Base-by-base conservation (phyloP, 2,113 vertebrate genomes). In the Vulpes lagopus region DNA sequence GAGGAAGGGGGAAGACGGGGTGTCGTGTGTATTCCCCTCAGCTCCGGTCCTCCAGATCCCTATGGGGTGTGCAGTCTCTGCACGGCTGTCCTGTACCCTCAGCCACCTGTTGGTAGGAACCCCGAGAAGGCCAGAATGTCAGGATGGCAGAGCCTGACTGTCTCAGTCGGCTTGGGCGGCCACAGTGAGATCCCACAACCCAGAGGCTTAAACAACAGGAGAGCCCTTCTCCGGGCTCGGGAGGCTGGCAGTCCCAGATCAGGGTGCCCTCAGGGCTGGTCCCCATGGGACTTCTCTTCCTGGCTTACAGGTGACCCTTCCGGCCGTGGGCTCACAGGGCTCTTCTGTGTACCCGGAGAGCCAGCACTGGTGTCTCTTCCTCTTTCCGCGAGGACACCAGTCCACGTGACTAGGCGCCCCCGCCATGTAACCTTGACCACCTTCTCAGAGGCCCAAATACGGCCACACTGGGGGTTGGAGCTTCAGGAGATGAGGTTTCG, bases 31-130 rank as follows among this genome's bases (percentile, higher is more conserved):
- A 30, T 15, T 49, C 73, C 3, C 57, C 6, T 30, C 62, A 11
- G 3, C 14, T 80, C 51, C 23, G 14, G 1, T 76, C 11, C 22
- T 23, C 5, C 15, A 7, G 69, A 59, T 16, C 38, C 3, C 60
- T 27, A 69, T 0, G 51, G 16, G 3, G 38, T 3, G 12, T 8
- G 51, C 1, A 0, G 25, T 2, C 5, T 22, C 25, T 8, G 51
- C 69, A 5, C 14, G 35, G 15, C 1, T 10, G 19, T 8, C 4
- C 7, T 1, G 1, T n/a, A 15, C 14, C 60, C 27, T 35, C 1
- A 20, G 38, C 17, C 32, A 32, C 38, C 19, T 11, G n/a, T 32
- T 49, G 19, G 12, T 6, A 5, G 17, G 53, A 20, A 4, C 53
- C 23, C n/a, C 20, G 5, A 10, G 62, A 38, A 38, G 49, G 12